Evolutionary conservation across 2,113 vertebrate genomes (phyloP).

Genomic region (Pionites leucogaster): DNA sequence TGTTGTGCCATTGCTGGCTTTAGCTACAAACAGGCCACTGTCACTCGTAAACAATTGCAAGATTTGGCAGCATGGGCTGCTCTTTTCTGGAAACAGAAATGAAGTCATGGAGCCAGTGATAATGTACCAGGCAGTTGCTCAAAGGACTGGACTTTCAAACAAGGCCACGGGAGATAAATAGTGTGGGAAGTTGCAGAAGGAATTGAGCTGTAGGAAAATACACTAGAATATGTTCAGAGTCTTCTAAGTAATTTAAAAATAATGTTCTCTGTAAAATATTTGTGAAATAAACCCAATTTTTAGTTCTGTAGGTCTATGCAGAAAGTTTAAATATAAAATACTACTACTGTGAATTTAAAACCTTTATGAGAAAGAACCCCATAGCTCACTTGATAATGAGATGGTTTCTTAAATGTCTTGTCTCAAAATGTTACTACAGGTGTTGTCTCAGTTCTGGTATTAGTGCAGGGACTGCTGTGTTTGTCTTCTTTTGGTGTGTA

Average conservation of each 20-base stretch:
- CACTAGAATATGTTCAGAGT: background rate
- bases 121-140: background rate
- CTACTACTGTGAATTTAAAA: background rate
- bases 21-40: slow-evolving; percentile 43
- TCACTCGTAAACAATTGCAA: slow-evolving; percentile 50
- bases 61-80: slow-evolving; percentile 38
- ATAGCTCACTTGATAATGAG: background rate
- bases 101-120: slow-evolving; percentile 20
- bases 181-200: background rate
- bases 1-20: slow-evolving; percentile 25
- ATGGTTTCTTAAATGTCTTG: background rate
- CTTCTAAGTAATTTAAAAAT: background rate
- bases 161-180: background rate
- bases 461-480: background rate
- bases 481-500: background rate
- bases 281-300: background rate
- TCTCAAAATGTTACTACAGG: background rate
- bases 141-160: background rate
- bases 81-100: slow-evolving; percentile 39
- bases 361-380: background rate
- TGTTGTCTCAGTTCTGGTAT: background rate
- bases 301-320: background rate
- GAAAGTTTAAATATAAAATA: background rate
- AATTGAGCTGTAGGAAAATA: background rate
- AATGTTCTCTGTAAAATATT: background rate